These are phyloP conservation scores for Natrix natrix DNA, from an alignment of 2,797 vertebrate genomes.

Conservation along the genomic window DNA sequence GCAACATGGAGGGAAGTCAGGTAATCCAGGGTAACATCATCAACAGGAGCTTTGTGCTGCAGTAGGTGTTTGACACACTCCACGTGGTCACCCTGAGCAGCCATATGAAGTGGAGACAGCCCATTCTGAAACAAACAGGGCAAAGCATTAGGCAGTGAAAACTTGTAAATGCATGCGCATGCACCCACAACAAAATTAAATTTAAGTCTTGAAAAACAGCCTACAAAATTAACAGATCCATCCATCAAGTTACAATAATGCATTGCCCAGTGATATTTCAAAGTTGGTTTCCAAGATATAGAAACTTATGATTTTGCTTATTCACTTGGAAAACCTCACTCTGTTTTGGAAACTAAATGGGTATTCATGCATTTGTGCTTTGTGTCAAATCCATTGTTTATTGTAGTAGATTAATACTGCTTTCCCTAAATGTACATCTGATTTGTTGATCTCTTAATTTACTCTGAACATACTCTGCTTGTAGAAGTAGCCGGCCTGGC, in stretches of 20 bases:
- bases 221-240: not conserved
- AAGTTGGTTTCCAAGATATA: not conserved
- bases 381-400: not conserved
- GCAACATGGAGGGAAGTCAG: constrained; percentile 94
- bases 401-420: not conserved
- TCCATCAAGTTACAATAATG: not conserved
- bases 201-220: not conserved
- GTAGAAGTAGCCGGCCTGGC: not conserved
- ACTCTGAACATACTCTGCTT: not conserved
- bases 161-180: not conserved
- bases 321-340: not conserved
- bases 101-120: constrained; percentile 96
- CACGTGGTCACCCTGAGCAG: constrained; percentile 94
- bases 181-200: not conserved
- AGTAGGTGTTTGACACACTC: constrained; percentile 95
- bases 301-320: not conserved
- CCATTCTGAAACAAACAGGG: constrained; percentile 81
- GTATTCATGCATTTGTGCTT: not conserved
- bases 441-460: not conserved
- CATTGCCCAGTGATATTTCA: not conserved
- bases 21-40: constrained; percentile 95
- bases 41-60: constrained; percentile 93
- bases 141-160: not conserved
- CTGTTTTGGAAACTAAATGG: not conserved
- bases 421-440: not conserved